Base-by-base conservation (phyloP, 1,140 invertebrate genomes). In the Lanistes nyassanus region DNA sequence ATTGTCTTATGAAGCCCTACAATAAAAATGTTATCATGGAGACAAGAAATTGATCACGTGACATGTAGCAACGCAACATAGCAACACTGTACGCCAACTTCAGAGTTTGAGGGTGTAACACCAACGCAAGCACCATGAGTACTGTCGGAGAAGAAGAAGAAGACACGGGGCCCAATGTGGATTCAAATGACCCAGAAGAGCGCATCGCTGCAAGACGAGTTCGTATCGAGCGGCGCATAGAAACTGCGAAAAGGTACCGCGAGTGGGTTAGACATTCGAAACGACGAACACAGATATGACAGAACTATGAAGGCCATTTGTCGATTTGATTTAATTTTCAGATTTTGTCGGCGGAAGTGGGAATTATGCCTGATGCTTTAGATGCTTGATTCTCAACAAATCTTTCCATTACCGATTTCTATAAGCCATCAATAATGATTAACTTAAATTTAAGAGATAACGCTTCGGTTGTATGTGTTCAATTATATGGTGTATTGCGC, bases 81-180 rank as follows among this genome's bases (percentile, higher is more conserved):
- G 78, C 83, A 83, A 84, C 82, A 82, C 66, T 39, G 29, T 60
- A 75, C 68, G 60, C 29, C 21, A 56, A 11, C 16, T 42, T 37
- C 56, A 1, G 9, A 26, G 23, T 7, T 23, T 29, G 29, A 7
- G 2, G n/a, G 13, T 37, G 29, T 31, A 9, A 66, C 13, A n/a
- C 13, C 9, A 23, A 31, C 69, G 16, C 29, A 13, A 36, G 16
- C 68, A 83, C 80, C 60, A 87, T 87, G 84, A 84, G 82, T 79
- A 84, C 84, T n/a, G 81, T 81, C 51, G 83, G 80, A 1, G 86
- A 88, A 77, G 86, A 88, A 77, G 86, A 88, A 76, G 88, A 89
- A 76, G 83, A 88, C 26, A 76, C 76, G 42, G 87, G 86, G 21
- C 88, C 88, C 7, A 81, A 76, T 77, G 84, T 89, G 34, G 86